Percentiles rank a stretch among this genome's conserved stretches.
These are phyloP conservation scores for Drosophila pectinifera DNA, from an alignment of 1,140 invertebrate species.

Conservation along the genomic window DNA sequence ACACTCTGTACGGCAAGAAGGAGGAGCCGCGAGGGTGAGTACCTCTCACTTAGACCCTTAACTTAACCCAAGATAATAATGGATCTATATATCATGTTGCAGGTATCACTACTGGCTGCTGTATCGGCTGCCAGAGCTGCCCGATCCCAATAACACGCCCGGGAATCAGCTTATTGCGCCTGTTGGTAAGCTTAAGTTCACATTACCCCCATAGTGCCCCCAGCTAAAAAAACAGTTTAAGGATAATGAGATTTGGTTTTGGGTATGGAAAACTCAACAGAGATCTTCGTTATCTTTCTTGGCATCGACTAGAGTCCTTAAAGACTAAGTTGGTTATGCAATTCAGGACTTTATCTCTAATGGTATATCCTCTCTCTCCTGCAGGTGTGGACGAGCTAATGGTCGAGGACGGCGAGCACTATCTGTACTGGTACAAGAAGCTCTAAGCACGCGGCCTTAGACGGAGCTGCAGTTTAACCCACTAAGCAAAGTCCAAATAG, in stretches of 20 bases:
- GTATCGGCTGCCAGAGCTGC: conserved; percentile 90
- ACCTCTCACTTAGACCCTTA: neutral
- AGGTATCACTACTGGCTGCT: conserved; percentile 94
- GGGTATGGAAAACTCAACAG: no score
- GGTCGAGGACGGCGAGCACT: conserved; percentile 93
- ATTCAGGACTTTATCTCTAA: neutral
- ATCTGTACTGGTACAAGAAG: conserved; percentile 96
- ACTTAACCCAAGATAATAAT: neutral
- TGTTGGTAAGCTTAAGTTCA: conserved; percentile 88
- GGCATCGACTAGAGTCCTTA: no score
- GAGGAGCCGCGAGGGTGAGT: conserved; percentile 91
- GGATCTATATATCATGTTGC: no score
- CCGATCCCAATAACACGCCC: conserved; percentile 91
- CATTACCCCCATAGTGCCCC: no score
- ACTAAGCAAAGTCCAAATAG: conserved; percentile 46
- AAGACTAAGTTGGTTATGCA: no score
- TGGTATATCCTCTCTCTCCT: neutral
- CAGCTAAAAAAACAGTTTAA: no score
- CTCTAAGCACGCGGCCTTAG: conserved; percentile 87
- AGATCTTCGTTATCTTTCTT: no score
- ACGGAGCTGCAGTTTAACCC: conserved; percentile 62
- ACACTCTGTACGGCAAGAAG: conserved; percentile 93
- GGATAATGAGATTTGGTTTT: no score
- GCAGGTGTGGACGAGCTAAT: conserved; percentile 93
- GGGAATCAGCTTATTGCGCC: conserved; percentile 93